These are phyloP conservation scores for Caenorhabditis brenneri DNA, from an alignment of 1,140 invertebrate genomes.

Conservation along the genomic window DNA sequence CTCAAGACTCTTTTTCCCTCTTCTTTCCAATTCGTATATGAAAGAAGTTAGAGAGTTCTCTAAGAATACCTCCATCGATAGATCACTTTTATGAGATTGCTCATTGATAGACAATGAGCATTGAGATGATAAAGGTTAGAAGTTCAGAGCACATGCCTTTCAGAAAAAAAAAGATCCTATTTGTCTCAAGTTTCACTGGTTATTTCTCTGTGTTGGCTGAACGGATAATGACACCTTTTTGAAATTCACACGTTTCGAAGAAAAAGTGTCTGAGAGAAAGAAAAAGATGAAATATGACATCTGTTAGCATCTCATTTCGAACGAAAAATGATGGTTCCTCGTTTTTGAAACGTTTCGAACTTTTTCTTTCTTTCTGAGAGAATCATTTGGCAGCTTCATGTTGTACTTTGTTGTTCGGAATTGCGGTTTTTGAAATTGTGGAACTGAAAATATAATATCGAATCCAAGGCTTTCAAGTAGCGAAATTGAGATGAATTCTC, in stretches of 20 bases:
- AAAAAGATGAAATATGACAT: conserved; percentile 2
- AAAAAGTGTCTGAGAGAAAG: neutral
- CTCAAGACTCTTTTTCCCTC: neutral
- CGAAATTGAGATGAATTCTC: too few relatives aligned
- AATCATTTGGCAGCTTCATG: too few relatives aligned
- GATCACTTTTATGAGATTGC: conserved; percentile 21
- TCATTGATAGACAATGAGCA: neutral
- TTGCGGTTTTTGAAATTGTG: too few relatives aligned
- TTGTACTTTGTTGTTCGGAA: too few relatives aligned
- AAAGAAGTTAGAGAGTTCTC: neutral
- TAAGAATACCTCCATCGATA: neutral
- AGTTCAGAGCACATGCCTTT: neutral
- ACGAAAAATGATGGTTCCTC: neutral
- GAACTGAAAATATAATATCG: too few relatives aligned
- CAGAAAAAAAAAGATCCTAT: too few relatives aligned
- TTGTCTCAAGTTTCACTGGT: neutral
- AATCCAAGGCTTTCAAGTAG: too few relatives aligned
- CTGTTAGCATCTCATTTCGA: neutral
- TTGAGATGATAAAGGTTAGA: neutral
- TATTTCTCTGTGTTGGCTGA: neutral
- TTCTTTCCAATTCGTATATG: neutral
- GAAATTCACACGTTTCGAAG: neutral
- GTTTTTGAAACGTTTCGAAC: neutral
- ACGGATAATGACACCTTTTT: conserved; percentile 5
- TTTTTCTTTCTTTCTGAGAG: neutral